Conservation (phyloP, 2,113 vertebrate genomes). For the Pachyramphus minor region DNA sequence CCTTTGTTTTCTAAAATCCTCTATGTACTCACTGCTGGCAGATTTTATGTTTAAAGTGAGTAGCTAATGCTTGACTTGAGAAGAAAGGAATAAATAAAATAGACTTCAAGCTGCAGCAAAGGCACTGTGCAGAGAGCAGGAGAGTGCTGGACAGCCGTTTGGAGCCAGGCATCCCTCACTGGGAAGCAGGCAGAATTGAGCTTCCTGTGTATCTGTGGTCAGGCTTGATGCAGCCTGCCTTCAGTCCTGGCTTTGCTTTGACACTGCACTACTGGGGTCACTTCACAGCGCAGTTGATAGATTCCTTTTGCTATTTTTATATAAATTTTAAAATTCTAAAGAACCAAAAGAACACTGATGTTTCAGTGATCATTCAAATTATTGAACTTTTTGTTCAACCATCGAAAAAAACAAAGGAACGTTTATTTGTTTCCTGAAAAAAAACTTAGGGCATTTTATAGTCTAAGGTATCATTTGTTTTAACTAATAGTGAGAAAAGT, state of each 20-base stretch:
- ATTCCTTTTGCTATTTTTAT: neutral
- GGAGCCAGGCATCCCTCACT: neutral
- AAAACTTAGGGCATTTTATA: neutral
- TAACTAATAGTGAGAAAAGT: neutral
- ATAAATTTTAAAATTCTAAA: neutral
- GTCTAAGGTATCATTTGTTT: neutral
- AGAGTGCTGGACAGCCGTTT: neutral
- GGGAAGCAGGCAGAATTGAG: neutral
- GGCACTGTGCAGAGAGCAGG: neutral
- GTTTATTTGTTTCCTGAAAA: neutral
- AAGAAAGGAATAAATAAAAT: conserved; percentile 12
- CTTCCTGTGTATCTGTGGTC: neutral
- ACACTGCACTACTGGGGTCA: neutral
- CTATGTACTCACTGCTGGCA: neutral
- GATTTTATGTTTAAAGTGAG: neutral
- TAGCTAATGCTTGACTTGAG: neutral
- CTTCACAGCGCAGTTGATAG: neutral
- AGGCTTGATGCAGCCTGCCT: neutral
- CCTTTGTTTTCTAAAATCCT: conserved; percentile 6
- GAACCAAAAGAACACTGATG: neutral
- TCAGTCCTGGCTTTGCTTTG: neutral
- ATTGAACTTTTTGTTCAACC: neutral
- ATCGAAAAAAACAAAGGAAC: neutral
- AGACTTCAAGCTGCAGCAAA: neutral
- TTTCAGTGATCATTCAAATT: neutral